phyloP scores from a whole-genome alignment of 2,797 vertebrate species.

The Parauchenoglanis ngamensis region DNA sequence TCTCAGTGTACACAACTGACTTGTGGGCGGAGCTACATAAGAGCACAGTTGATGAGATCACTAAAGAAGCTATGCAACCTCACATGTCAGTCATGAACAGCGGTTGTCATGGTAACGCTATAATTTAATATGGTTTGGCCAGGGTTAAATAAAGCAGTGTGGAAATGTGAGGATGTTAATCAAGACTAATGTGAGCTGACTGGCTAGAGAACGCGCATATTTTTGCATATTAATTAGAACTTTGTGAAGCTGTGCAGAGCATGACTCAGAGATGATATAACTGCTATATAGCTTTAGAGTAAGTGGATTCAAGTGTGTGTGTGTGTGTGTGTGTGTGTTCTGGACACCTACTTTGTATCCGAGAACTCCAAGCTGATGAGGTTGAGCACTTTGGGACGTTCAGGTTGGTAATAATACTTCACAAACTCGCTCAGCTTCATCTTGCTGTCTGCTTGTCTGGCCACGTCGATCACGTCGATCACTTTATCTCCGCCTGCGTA shows the following conservation, averaged over 20 bases:
- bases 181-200: background rate
- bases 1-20: background rate
- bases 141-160: background rate
- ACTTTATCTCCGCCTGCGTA: conserved; percentile 90
- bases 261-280: background rate
- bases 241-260: background rate
- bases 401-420: conserved; percentile 88
- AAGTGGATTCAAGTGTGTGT: background rate
- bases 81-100: no score
- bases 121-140: background rate
- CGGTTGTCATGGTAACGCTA: background rate
- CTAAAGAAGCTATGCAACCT: background rate
- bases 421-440: conserved; percentile 96
- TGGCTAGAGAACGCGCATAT: background rate
- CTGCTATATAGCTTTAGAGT: background rate
- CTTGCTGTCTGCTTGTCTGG: conserved; percentile 97
- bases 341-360: conserved; percentile 88
- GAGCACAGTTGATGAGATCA: background rate
- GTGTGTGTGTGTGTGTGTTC: background rate
- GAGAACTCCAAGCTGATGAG: conserved; percentile 99
- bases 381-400: conserved; percentile 95
- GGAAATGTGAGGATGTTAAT: background rate
- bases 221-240: background rate
- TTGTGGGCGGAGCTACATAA: background rate
- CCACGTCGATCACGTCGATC: conserved; percentile 98